Conservation (phyloP, 1,140 invertebrate species). For the Cydia amplana region DNA sequence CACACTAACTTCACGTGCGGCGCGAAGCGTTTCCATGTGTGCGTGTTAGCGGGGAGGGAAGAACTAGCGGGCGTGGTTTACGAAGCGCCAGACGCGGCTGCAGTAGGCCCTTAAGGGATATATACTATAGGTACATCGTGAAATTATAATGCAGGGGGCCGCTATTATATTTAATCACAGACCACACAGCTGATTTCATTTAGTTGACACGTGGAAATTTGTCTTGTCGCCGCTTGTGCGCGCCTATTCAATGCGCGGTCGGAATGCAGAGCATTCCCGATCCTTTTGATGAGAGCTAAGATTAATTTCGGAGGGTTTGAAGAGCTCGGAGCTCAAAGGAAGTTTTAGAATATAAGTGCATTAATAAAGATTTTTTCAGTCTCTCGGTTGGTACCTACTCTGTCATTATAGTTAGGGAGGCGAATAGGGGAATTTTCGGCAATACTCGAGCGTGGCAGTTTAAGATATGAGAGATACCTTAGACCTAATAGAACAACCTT, state of each 20-base stretch:
- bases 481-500: no score
- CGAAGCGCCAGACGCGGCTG: no score
- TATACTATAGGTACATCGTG: neutral
- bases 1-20: no score
- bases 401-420: no score
- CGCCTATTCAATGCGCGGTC: conserved; percentile 55
- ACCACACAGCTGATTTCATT: conserved; percentile 54
- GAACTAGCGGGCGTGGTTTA: no score
- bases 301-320: conserved; percentile 72
- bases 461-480: no score
- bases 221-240: conserved; percentile 50
- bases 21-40: no score
- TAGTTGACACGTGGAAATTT: conserved; percentile 64
- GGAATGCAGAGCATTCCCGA: conserved; percentile 68
- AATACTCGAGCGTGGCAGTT: no score
- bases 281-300: conserved; percentile 73
- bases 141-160: neutral
- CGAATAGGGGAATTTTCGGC: no score
- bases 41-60: no score
- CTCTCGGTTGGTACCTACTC: conserved; percentile 61
- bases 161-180: conserved; percentile 58
- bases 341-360: conserved; percentile 77
- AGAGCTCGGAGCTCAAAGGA: conserved; percentile 73
- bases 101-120: no score
- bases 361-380: conserved; percentile 73